A percentile compares a stretch with the other conserved stretches of the same genome.
These are phyloP conservation scores for Pristionchus pacificus DNA, from an alignment of 1,140 invertebrate genomes.

Conservation along the genomic window DNA sequence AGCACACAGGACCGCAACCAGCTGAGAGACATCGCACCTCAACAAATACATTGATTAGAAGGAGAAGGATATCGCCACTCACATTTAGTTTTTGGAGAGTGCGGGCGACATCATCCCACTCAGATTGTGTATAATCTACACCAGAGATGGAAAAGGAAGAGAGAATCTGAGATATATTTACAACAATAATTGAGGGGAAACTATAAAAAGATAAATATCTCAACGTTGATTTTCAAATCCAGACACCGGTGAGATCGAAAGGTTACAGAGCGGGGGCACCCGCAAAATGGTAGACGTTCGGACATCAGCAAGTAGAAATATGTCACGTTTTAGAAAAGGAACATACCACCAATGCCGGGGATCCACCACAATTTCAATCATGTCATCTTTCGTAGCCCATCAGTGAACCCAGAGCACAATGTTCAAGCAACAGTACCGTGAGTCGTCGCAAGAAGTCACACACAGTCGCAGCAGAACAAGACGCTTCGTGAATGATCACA, in stretches of 20 bases:
- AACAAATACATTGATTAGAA: background rate
- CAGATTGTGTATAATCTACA: background rate
- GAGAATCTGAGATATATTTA: background rate
- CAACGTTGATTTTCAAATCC: no score
- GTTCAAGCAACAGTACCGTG: background rate
- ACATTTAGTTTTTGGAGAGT: background rate
- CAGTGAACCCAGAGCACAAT: no score
- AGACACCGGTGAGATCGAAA: no score
- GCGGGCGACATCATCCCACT: background rate
- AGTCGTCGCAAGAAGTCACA: background rate
- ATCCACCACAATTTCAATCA: no score
- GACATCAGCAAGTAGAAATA: no score
- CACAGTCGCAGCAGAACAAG: background rate
- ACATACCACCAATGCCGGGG: no score
- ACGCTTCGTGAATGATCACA: slow-evolving; percentile 8
- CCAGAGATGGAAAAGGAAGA: background rate
- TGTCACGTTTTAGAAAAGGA: no score
- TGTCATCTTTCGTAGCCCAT: no score
- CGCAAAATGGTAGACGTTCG: no score
- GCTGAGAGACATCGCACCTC: background rate
- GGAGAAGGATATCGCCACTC: background rate
- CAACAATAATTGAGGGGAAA: no score
- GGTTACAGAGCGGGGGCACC: no score
- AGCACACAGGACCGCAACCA: slow-evolving; percentile 1
- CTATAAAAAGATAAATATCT: no score